Conservation (phyloP, 2,797 vertebrate genomes). For the Megalops cyprinoides region DNA sequence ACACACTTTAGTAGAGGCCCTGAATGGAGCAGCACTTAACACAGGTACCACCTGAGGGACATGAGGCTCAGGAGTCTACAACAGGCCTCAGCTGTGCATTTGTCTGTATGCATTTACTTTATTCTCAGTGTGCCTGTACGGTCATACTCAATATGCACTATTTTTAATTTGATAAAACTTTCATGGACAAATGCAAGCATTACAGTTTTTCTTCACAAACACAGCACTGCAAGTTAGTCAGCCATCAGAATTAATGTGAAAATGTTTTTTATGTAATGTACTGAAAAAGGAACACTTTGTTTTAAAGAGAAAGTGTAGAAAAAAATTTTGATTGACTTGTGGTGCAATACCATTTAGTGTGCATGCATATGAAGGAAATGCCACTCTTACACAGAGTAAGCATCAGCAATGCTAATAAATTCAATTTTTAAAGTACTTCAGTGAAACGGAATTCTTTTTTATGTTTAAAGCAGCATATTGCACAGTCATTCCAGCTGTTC, state of each 20-base stretch:
- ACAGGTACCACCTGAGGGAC: slow-evolving; percentile 8
- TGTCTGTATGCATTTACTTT: no score
- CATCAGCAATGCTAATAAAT: slow-evolving; percentile 7
- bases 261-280: neutral
- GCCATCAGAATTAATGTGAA: neutral
- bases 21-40: neutral
- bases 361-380: neutral
- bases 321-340: neutral
- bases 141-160: no score
- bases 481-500: neutral
- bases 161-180: no score
- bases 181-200: no score
- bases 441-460: neutral
- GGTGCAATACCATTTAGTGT: neutral
- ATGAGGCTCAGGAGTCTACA: no score
- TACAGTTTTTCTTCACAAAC: no score
- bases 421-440: neutral
- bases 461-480: neutral
- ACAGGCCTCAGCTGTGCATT: no score
- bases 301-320: neutral
- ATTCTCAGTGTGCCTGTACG: no score
- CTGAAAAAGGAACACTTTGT: neutral
- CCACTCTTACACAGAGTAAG: neutral
- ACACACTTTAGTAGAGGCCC: neutral
- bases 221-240: no score